phyloP scores from a whole-genome alignment of 2,797 vertebrate species.

The Tinamus major region DNA sequence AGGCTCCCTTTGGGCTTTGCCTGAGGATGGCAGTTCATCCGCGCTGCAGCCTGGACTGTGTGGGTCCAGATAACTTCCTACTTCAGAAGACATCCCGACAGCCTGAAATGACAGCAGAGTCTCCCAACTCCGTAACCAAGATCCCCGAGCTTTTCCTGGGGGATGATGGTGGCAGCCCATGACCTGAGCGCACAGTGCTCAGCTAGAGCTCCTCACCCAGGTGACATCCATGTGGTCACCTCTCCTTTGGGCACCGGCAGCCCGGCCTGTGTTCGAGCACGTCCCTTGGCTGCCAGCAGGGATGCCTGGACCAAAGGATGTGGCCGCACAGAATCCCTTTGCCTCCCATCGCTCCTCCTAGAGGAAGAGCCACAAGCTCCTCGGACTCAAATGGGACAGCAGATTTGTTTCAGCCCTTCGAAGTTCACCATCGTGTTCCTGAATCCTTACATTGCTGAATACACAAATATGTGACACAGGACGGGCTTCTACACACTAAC shows the following conservation, averaged over 20 bases:
- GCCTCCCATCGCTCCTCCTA: neutral
- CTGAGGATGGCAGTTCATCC: neutral
- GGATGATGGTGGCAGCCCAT: neutral
- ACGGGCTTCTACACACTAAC: accelerated
- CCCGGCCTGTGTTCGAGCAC: neutral
- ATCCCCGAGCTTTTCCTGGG: neutral
- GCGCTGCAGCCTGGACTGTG: neutral
- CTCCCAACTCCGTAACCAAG: neutral
- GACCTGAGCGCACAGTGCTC: neutral
- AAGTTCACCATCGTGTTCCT: neutral
- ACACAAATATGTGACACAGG: neutral
- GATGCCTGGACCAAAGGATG: neutral
- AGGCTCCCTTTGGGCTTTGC: neutral
- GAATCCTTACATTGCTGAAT: neutral
- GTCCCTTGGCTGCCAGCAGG: neutral
- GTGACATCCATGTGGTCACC: neutral
- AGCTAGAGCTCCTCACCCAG: neutral
- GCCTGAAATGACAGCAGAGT: neutral
- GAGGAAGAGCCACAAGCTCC: neutral
- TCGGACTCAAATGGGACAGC: neutral
- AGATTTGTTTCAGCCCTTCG: neutral
- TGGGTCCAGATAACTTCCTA: neutral
- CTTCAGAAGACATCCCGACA: neutral
- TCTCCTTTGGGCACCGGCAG: neutral
- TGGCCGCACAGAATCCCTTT: neutral